These are phyloP conservation scores for Aegithalos caudatus DNA, from an alignment of 2,113 vertebrate genomes.

Conservation along the genomic window DNA sequence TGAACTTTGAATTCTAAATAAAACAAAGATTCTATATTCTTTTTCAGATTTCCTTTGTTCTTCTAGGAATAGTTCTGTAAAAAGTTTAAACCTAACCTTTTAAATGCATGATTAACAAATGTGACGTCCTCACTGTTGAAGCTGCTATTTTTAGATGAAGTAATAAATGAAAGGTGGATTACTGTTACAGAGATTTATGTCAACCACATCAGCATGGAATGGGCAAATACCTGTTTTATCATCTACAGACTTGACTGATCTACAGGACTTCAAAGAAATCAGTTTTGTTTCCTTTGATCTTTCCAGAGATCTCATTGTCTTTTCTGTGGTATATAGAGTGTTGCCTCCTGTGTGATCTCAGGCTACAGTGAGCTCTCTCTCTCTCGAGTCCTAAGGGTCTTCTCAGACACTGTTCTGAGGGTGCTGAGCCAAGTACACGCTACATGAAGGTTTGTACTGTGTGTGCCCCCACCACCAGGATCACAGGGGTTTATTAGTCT, in stretches of 20 bases:
- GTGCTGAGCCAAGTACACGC: background rate
- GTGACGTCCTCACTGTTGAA: background rate
- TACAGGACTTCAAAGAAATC: background rate
- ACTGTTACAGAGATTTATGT: background rate
- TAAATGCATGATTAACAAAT: background rate
- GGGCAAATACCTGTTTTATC: background rate
- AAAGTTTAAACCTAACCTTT: background rate
- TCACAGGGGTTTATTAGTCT: background rate
- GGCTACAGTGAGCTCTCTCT: background rate
- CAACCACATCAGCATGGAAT: background rate
- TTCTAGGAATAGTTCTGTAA: background rate
- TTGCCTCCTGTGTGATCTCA: background rate
- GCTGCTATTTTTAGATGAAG: background rate
- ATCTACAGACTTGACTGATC: background rate
- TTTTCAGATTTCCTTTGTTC: background rate
- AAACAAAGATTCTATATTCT: background rate
- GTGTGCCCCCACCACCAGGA: background rate
- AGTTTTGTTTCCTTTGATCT: background rate
- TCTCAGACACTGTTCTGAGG: background rate
- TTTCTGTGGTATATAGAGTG: background rate
- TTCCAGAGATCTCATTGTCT: background rate
- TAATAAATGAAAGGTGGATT: background rate
- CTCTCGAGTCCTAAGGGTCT: background rate
- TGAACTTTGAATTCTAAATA: background rate
- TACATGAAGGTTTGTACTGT: rapidly evolving